Conservation (phyloP, 2,797 vertebrate species). For the Cygnus olor region DNA sequence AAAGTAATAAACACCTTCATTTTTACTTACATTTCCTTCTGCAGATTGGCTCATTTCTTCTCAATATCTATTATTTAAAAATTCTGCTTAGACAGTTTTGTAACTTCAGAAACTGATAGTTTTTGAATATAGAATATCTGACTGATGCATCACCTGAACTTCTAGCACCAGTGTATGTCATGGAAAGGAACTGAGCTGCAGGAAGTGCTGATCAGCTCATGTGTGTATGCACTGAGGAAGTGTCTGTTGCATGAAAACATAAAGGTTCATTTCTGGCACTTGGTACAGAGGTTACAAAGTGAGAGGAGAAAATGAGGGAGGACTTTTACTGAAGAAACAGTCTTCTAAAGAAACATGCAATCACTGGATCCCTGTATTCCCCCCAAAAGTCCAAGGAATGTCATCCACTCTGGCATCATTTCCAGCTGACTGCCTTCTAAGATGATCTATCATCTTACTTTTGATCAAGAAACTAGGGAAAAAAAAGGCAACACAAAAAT, state of each 20-base stretch:
- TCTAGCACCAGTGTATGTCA: not conserved
- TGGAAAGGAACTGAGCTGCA: not conserved
- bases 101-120: not conserved
- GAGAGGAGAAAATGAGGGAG: not conserved
- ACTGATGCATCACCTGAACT: not conserved
- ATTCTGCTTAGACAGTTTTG: not conserved
- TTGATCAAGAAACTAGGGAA: not conserved
- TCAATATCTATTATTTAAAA: not conserved
- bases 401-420: not conserved
- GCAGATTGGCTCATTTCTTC: not conserved
- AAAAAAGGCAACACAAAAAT: not conserved
- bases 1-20: not conserved
- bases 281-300: not conserved
- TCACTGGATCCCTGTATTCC: not conserved
- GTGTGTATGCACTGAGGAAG: not conserved
- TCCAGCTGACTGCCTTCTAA: not conserved
- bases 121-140: not conserved
- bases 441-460: not conserved
- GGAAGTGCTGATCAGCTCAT: not conserved
- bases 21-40: not conserved
- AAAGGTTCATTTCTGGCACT: not conserved
- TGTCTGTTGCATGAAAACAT: accelerated
- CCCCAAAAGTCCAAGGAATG: not conserved
- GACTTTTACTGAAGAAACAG: not conserved
- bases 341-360: not conserved